Evolutionary conservation across 64 coral and sea anemone genomes (phyloP), one percentile per base, ranked within the genome.

Genomic region (Porites lutea): DNA sequence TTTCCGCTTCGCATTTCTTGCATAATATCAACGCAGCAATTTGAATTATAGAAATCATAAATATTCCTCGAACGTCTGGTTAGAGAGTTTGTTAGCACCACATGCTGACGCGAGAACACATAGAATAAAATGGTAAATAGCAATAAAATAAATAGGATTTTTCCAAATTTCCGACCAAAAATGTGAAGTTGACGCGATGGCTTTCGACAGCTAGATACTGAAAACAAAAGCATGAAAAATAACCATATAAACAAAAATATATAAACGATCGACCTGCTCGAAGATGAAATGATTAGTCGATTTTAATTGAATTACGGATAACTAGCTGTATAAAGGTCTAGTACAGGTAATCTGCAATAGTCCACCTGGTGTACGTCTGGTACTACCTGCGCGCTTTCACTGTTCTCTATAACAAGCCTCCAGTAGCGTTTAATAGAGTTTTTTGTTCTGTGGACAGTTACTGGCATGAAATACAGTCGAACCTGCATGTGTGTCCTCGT

Each of bases 1-100:
- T 22, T 65, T 78, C 88, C 88, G 23, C 22, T 67, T 20, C 74
- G 55, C n/a, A 89, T 79, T 14, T 65, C 73, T 47, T 14, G 15
- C 18, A 13, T n/a, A 48, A 89, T 6, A 52, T 89, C 77, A 45
- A 3, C 48, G 20, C 88, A 89, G 2, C 52, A 7, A 11, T 55
- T 54, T 13, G 21, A 47, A 10, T 22, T 54, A 22, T 78, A 21
- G 13, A 23, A 47, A 10, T 22, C n/a, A 22, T 78, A 21, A 23
- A 23, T 47, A 48, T 50, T 57, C 2, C 18, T 78, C 50, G 6
- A 55, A 13, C 16, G 7, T 78, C 52, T 78, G 18, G 9, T n/a
- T 50, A 55, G 19, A 0, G 49, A 54, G 52, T 22, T 12, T 0
- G 75, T 78, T 11, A 78, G 22, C 22, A 55, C 51, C 51, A 78